These are phyloP conservation scores for Ellobium chinense DNA, from an alignment of 2,888 invertebrate species.

Conservation along the genomic window DNA sequence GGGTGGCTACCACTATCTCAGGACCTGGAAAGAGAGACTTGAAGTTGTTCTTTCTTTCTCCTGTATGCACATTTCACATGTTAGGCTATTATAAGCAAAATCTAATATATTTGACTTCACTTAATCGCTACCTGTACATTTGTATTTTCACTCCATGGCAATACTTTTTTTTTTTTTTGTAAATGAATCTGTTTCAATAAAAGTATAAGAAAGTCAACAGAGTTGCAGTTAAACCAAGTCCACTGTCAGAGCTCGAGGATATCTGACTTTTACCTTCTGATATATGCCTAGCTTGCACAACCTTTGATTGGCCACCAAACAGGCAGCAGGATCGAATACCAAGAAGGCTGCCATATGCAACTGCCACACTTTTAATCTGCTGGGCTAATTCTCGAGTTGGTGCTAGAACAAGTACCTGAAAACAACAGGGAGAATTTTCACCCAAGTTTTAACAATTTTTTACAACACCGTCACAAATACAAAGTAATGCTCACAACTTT, in stretches of 20 bases:
- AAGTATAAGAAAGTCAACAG: neutral
- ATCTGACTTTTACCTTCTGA: conserved; percentile 78
- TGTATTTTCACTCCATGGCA: no score
- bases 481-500: no score
- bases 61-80: no score
- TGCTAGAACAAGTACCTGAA: conserved; percentile 87
- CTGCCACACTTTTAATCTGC: conserved; percentile 94
- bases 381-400: conserved; percentile 81
- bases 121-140: no score
- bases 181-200: no score
- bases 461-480: neutral
- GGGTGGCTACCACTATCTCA: conserved; percentile 96
- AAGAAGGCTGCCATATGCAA: conserved; percentile 92
- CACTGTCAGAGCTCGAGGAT: no score
- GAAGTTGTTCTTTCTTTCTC: no score
- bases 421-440: neutral
- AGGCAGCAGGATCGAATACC: conserved; percentile 95
- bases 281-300: conserved; percentile 84
- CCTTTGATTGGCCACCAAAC: conserved; percentile 98
- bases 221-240: no score
- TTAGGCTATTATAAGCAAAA: no score
- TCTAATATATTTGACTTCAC: no score
- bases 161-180: no score
- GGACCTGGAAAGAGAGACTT: no score
- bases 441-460: neutral